phyloP scores from a whole-genome alignment of 1,140 invertebrate genomes.

The Mylabris phalerata region DNA sequence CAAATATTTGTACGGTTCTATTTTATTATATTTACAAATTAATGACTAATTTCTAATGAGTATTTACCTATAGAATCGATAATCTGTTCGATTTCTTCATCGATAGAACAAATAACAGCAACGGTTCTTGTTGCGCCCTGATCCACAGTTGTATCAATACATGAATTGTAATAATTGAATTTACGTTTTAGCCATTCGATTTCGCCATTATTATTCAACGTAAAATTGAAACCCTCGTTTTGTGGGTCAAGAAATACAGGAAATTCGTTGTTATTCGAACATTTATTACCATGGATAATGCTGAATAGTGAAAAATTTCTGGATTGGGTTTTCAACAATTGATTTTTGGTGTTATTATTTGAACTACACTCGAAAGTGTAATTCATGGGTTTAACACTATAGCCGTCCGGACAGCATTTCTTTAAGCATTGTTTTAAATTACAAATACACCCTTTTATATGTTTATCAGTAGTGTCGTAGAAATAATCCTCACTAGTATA shows the following conservation, averaged over 20 bases:
- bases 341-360: background rate
- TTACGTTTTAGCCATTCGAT: background rate
- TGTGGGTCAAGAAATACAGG: background rate
- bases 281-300: conserved; percentile 3
- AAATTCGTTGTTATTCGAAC: background rate
- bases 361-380: background rate
- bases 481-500: background rate
- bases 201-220: background rate
- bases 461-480: background rate
- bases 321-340: background rate
- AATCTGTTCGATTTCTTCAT: background rate
- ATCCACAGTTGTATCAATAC: background rate
- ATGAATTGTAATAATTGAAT: conserved; percentile 2
- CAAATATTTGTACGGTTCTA: background rate
- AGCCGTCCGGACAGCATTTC: conserved; percentile 1
- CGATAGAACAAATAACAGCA: background rate
- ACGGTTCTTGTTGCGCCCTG: background rate
- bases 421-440: conserved; percentile 3
- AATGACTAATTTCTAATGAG: background rate
- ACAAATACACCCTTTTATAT: background rate
- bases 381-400: background rate
- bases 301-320: background rate
- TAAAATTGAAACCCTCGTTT: background rate
- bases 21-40: background rate
- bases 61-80: background rate